Conservation (phyloP, 1,140 invertebrate species). For the Acromyrmex charruanus region DNA sequence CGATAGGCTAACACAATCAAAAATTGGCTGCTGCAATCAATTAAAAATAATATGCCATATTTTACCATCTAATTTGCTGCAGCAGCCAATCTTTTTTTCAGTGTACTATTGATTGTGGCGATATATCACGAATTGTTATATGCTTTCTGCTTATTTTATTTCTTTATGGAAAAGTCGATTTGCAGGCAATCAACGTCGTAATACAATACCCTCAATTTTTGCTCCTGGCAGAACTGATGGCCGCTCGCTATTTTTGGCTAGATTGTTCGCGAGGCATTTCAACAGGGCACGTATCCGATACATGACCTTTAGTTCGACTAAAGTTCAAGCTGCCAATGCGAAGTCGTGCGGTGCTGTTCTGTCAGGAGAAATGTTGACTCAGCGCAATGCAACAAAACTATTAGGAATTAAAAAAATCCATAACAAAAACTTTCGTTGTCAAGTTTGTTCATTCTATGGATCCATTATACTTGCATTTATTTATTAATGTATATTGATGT, state of each 20-base stretch:
- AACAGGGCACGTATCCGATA: slow-evolving; percentile 74
- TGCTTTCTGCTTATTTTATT: not conserved
- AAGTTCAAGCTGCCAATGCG: slow-evolving; percentile 75
- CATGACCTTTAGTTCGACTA: slow-evolving; percentile 76
- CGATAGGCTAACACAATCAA: too few relatives aligned
- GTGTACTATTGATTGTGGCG: not conserved
- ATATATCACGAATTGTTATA: slow-evolving; percentile 11
- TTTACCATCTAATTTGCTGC: too few relatives aligned
- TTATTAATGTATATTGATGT: not conserved
- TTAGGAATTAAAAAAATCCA: not conserved
- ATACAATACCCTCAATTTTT: slow-evolving; percentile 31
- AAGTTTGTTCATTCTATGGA: not conserved
- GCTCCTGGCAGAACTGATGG: slow-evolving; percentile 52
- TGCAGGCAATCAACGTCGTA: slow-evolving; percentile 32
- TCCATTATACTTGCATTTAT: not conserved
- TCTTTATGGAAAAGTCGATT: slow-evolving; percentile 14
- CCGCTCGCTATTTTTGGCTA: slow-evolving; percentile 78
- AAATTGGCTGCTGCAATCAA: too few relatives aligned
- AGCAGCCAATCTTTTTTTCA: too few relatives aligned
- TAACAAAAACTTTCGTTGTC: not conserved
- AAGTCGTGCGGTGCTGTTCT: slow-evolving; percentile 66
- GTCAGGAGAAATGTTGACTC: slow-evolving; percentile 23
- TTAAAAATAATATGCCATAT: too few relatives aligned
- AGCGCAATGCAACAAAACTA: slow-evolving; percentile 33
- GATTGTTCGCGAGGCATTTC: slow-evolving; percentile 70